Base-by-base conservation (phyloP, 2,797 vertebrate genomes). In the Tachyglossus aculeatus region DNA sequence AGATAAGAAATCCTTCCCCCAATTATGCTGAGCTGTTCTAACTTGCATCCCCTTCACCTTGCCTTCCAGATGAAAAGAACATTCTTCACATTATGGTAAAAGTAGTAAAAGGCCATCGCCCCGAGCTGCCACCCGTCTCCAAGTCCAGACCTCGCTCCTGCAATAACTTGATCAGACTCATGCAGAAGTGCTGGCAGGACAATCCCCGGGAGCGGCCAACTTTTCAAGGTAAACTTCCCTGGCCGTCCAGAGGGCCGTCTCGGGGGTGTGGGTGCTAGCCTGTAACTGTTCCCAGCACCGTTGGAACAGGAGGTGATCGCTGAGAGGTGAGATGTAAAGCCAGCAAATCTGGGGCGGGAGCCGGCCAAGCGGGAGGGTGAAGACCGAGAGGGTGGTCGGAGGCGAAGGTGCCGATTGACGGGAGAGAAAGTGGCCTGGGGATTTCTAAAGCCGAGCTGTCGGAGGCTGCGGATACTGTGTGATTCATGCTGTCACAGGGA, bases 11-110 rank as follows among this genome's bases (percentile, higher is more conserved):
- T 10, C 12, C 7, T 0, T 14, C 38, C 12, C 13, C n/a, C 39
- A 3, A 21, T 39, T 36, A 7, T 9, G 4, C 19, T 45, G 15
- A 10, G 50, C 45, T 11, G 24, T 40, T 22, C 29, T 60, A 31
- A 70, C 37, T 4, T 40, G 21, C 34, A 9, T 1, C 25, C 1
- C 40, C 39, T 81, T 59, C 68, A n/a, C 60, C 71, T 77, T 70
- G 29, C 60, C 72, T 77, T 70, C 27, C 74, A 99, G 98, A 97
- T 21, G 97, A 99, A 85, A 98, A 96, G 75, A 99, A 97, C 66
- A 98, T 99, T 88, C 93, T 99, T 62, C 97, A 99, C 83, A 96
- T 99, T 81, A 99, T 99, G 98, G 95, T 99, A 86, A 98, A 97
- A 86, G 98, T 99, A 75, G 97, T 98, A 44, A 96, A 96, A 79